phyloP scores from a whole-genome alignment of 2,888 invertebrate species.

The Halictus quadricinctus region DNA sequence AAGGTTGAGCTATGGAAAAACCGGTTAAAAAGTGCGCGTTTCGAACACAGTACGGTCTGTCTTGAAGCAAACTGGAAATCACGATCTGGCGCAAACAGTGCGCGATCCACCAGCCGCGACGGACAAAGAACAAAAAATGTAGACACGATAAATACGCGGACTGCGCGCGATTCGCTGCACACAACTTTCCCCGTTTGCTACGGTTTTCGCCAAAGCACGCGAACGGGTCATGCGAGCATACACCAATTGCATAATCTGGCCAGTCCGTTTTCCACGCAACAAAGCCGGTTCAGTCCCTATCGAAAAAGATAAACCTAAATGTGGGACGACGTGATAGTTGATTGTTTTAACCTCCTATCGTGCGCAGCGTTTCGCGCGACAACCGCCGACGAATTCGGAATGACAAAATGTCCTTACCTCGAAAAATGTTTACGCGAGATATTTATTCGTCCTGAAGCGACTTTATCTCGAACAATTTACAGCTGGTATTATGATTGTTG shows the following conservation, averaged over 20 bases:
- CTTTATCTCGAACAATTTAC: neutral
- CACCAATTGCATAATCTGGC: constrained; percentile 37
- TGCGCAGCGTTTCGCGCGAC: neutral
- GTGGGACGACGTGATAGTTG: constrained; percentile 6
- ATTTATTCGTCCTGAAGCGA: neutral
- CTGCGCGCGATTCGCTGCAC: constrained; percentile 14
- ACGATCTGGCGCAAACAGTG: constrained; percentile 45
- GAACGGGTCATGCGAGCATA: constrained; percentile 9
- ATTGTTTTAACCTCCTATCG: neutral
- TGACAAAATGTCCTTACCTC: neutral
- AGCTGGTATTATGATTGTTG: neutral
- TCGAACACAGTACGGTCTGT: neutral
- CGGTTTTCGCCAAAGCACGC: constrained; percentile 28
- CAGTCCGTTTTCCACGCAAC: constrained; percentile 41
- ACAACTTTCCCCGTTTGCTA: constrained; percentile 50
- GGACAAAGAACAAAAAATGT: constrained; percentile 68
- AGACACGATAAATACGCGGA: constrained; percentile 66
- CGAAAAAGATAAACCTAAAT: constrained; percentile 45
- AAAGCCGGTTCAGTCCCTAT: constrained; percentile 17
- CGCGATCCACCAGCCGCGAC: constrained; percentile 37
- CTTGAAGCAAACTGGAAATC: constrained; percentile 25
- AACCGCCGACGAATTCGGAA: neutral
- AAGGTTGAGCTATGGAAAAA: neutral
- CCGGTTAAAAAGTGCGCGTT: neutral
- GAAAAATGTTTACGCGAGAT: neutral